Percentiles rank a stretch among this genome's conserved stretches.
Evolutionary conservation across 1,140 invertebrate species (phyloP).

Genomic region (Musca vetustissima): DNA sequence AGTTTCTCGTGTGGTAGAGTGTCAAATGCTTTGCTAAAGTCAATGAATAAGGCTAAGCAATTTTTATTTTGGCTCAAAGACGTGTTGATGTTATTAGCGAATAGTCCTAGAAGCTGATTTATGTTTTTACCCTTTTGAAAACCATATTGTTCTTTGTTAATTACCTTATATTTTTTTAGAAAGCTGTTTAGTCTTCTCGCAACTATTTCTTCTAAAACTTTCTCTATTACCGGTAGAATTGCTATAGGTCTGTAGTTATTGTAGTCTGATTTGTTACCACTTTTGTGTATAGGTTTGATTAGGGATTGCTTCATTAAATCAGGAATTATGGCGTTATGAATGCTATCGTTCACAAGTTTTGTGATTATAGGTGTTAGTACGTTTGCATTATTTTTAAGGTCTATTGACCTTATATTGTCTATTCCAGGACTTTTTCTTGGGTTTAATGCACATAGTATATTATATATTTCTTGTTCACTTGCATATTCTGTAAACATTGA

Average conservation of each 20-base stretch:
- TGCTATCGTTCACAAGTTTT: not conserved
- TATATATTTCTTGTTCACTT: not conserved
- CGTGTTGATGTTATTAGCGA: not conserved
- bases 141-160: not conserved
- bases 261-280: not conserved
- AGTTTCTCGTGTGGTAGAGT: not conserved
- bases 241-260: not conserved
- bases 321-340: not conserved
- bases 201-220: slow-evolving; percentile 1
- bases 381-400: not conserved
- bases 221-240: not conserved
- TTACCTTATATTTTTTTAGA: slow-evolving; percentile 4
- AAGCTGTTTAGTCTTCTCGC: slow-evolving; percentile 1
- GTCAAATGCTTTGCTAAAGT: not conserved
- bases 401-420: not conserved
- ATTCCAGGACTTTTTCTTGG: not conserved
- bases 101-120: not conserved
- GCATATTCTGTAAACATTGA: not conserved
- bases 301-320: not conserved
- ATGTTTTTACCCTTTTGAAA: not conserved
- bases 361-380: not conserved
- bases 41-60: not conserved
- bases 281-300: not conserved
- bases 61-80: not conserved
- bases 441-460: not conserved